Base-by-base conservation (phyloP, 2,797 vertebrate genomes). In the Syngnathus rostellatus region DNA sequence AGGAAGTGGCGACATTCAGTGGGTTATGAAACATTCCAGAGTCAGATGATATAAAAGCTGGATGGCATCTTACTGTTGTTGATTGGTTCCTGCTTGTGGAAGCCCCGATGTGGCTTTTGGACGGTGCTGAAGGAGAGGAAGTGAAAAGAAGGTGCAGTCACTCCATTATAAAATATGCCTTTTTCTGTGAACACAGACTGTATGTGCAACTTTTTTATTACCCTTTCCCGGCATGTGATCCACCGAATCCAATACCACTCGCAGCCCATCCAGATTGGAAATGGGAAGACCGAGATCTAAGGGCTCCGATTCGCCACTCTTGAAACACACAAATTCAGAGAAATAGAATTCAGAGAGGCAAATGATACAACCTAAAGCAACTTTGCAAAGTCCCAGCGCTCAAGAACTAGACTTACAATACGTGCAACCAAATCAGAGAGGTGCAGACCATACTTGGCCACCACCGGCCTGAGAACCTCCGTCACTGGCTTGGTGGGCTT, bases 401-500 rank as follows among this genome's bases (percentile, higher is more conserved):
- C 21, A 8, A 25, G 21, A 62, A 31, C 7, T 23, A 8, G 3
- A 93, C 96, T 94, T 89, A 99, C 97, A 85, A 99, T 94, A 72
- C 92, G 92, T 78, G 94, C 96, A 66, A 95, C 94, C 74, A 99
- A 88, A 67, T 96, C 91, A 50, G 88, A 89, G 72, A 99, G 92
- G 81, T 96, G 94, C 85, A 99, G 89, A 76, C 96, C 96, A 0
- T 99, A 99, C 81, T 98, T 99, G 77, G 97, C 94, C 66, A 98
- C 96, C 54, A 99, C 96, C 0, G 97, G 97, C 72, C 95, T 88
- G 65, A 99, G 88, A 57, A 99, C 97, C 74, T 99, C 97, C 0
- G 97, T 97, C 69, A 99, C 96, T 0, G 97, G 96, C 78, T 99
- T 99, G 61, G 96, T 99, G 76, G 97, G 96, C 84, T 99, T 99